Evolutionary conservation across 2,888 invertebrate species (phyloP).

Genomic region (Synergus itoensis): DNA sequence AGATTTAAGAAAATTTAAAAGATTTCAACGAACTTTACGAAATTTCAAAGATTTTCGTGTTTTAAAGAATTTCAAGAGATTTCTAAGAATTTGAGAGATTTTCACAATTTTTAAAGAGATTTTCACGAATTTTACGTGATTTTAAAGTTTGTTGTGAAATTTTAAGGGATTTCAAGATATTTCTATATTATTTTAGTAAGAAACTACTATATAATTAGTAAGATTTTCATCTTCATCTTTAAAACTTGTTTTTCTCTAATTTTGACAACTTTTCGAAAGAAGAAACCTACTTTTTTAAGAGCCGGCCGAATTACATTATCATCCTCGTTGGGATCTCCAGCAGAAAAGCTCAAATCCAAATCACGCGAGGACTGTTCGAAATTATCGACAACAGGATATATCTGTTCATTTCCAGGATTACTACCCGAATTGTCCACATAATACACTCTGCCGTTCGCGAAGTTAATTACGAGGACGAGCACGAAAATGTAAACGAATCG

Average conservation of each 20-base stretch:
- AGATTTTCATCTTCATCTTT: neutral
- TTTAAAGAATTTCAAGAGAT: no score
- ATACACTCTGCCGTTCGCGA: slow-evolving; percentile 54
- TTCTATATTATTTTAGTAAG: no score
- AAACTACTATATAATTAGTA: no score
- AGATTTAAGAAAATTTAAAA: no score
- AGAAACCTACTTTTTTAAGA: slow-evolving; percentile 52
- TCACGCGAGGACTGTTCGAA: slow-evolving; percentile 68
- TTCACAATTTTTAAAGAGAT: no score
- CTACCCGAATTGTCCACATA: slow-evolving; percentile 56
- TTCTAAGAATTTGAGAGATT: no score
- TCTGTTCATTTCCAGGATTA: slow-evolving; percentile 50
- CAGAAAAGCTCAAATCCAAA: slow-evolving; percentile 68
- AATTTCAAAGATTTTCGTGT: no score
- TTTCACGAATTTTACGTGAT: no score
- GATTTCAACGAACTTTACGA: no score
- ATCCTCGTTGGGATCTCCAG: slow-evolving; percentile 55
- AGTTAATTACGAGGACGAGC: slow-evolving; percentile 44
- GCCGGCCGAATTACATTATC: slow-evolving; percentile 47
- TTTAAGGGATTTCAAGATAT: no score
- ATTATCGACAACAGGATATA: slow-evolving; percentile 54
- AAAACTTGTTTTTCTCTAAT: neutral
- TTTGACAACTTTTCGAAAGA: neutral
- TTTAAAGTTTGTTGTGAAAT: no score
- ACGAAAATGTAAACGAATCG: slow-evolving; percentile 53